Evolutionary conservation across 1,140 invertebrate genomes (phyloP).

Genomic region (Bombus breviceps): DNA sequence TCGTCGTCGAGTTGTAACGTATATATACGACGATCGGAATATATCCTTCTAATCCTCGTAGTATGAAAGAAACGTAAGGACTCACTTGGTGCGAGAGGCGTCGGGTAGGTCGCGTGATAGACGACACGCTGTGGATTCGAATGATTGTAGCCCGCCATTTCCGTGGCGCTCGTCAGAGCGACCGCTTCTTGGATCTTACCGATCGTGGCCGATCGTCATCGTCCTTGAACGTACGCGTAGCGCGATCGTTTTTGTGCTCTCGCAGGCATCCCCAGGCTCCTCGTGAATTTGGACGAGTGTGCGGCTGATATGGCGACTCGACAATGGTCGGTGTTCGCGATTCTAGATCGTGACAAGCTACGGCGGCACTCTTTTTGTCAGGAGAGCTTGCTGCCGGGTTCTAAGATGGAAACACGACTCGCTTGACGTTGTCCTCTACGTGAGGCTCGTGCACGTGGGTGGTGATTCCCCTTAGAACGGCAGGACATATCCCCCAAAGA

Average conservation of each 20-base stretch:
- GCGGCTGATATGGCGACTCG: slow-evolving; percentile 43
- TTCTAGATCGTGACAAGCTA: slow-evolving; percentile 52
- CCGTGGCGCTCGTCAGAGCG: slow-evolving; percentile 62
- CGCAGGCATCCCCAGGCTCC: slow-evolving; percentile 58
- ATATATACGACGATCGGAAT: neutral
- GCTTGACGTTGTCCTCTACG: slow-evolving; percentile 61
- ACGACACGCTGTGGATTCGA: slow-evolving; percentile 68
- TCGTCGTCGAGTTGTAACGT: neutral
- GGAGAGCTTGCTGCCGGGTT: slow-evolving; percentile 65
- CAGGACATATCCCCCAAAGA: slow-evolving; percentile 66
- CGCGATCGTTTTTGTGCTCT: slow-evolving; percentile 57
- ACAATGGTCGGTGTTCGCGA: slow-evolving; percentile 31
- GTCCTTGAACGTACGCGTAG: slow-evolving; percentile 58
- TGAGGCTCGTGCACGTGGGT: slow-evolving; percentile 61
- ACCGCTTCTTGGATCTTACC: slow-evolving; percentile 68
- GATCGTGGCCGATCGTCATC: slow-evolving; percentile 70
- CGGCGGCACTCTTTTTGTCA: slow-evolving; percentile 62
- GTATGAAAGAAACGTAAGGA: slow-evolving; percentile 42
- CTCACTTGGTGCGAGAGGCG: slow-evolving; percentile 82
- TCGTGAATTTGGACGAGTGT: slow-evolving; percentile 47
- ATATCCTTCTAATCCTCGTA: neutral
- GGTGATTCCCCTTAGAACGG: slow-evolving; percentile 66
- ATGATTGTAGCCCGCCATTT: slow-evolving; percentile 80
- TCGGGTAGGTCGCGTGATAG: slow-evolving; percentile 81
- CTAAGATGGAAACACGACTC: slow-evolving; percentile 62